Base-by-base conservation (phyloP, 2,888 invertebrate species). In the Phortica magna region DNA sequence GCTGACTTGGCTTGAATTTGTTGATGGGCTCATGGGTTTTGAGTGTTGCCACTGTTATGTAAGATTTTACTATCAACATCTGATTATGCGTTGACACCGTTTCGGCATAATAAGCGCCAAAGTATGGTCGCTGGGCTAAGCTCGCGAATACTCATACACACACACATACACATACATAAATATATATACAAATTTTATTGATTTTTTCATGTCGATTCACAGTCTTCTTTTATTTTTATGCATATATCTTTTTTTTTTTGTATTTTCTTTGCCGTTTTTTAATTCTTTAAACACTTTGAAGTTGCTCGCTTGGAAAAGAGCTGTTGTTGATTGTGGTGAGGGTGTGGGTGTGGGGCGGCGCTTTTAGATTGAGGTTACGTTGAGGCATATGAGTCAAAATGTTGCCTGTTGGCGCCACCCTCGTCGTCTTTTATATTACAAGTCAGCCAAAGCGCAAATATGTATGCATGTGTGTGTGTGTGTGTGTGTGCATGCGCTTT, bases 81-180 rank as follows among this genome's bases (percentile, higher is more conserved):
- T 81, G 78, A 79, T 81, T 81, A 81, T 81, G 81, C 81, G 76
- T 78, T 78, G 78, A 78, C 81, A 81, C 76, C 78, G 79, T 78
- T 78, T 78, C 72, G 42, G 17, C 42, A 67, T 67, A 67, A 67
- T 31, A 55, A 76, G 64, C 41, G 72, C 74, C 72, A 53, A 41
- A 71, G 68, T 64, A 67, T 76, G 78, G 76, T 74, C 77, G n/a
- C 74, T 76, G 68, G 43, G 19, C 22, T 53, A 7, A 67, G 64
- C 9, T 22, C 41, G 41, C 6, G 10, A 65, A 41, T n/a, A 10
- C n/a, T 41, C n/a, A 1, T 65, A 65, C 41, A n/a, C 41, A n/a
- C 14, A 59, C 41, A n/a, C 17, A 19, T 12, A 39, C 19, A 41
- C 41, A 41, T 42, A 67, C 39, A 67, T 7, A 67, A 61, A 9